Evolutionary conservation across 1,140 invertebrate species (phyloP), one percentile per base, ranked within the genome.

Genomic region (Vanessa tameamea): DNA sequence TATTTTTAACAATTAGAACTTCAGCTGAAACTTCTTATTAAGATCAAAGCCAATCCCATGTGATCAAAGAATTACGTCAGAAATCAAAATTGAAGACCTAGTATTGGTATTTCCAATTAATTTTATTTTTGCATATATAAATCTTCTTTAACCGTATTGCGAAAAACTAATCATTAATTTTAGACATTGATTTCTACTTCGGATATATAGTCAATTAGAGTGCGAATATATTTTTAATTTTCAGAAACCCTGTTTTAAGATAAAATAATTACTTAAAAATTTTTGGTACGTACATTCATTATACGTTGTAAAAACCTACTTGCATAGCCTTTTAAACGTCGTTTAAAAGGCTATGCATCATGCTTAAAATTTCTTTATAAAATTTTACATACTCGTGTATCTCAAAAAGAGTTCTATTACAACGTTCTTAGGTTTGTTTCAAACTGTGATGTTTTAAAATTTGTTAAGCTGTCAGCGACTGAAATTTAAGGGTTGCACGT

Each of bases 401-500:
- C 31, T 47, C 43, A 61, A 63, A 69, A 3, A 20, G 55, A 50
- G 15, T 57, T 47, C 23, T 69, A 47, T 47, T 14, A 31, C 47
- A 48, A 50, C 47, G 57, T n/a, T 14, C 43, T 16, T 23, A 13
- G 23, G 68, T 57, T 69, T 63, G n/a, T 69, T 59, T 69, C 57
- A 43, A 31, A 47, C 51, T 69, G 43, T 23, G 20, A 59, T 47
- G n/a, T 47, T 69, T 59, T 48, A 57, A 50, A 61, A 63, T 74
- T 74, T 68, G 70, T 79, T 76, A 66, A 76, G 64, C 65, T 69
- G 57, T 75, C 72, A 71, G 73, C 74, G 63, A 69, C 48, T 63
- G 72, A 73, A 74, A 73, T 79, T 76, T 69, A 76, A 79, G 75
- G 78, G 73, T 64, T 75, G 73, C 75, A 79, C 78, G 75, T 72